A percentile compares a stretch with the other conserved stretches of the same genome.
Conservation (phyloP, 2,113 vertebrate genomes). For the Tupaia chinensis region DNA sequence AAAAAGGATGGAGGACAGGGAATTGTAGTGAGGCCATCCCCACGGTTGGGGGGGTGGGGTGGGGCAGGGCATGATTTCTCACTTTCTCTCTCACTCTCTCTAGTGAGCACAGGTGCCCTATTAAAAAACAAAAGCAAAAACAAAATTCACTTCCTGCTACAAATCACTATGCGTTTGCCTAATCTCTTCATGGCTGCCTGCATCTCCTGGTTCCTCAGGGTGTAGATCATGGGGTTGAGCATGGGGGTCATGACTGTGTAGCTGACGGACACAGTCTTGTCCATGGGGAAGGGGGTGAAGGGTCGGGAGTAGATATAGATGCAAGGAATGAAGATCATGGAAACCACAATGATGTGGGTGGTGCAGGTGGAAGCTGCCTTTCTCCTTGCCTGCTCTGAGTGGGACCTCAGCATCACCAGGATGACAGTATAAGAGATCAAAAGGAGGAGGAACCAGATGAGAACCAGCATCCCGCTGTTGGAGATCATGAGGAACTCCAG, state of each 20-base stretch:
- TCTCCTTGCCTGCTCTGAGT: constrained; percentile 5
- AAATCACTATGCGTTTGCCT: neutral
- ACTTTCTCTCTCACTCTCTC: no score
- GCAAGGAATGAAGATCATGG: constrained; percentile 75
- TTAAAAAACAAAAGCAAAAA: no score
- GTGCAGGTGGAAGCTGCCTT: constrained; percentile 78
- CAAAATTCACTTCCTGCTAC: neutral
- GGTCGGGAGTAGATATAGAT: constrained; percentile 74
- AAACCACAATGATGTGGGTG: constrained; percentile 77
- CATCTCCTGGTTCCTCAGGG: constrained; percentile 78
- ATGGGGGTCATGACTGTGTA: constrained; percentile 76
- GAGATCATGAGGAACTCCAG: constrained; percentile 78
- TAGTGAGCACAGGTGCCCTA: no score
- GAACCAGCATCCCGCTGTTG: constrained; percentile 76
- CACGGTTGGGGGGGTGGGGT: no score
- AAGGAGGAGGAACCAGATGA: constrained; percentile 74
- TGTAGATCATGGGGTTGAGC: constrained; percentile 82
- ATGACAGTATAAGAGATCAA: constrained; percentile 73
- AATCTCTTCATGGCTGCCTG: constrained; percentile 73
- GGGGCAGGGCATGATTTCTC: no score
- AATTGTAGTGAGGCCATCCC: no score
- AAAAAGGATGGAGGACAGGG: no score
- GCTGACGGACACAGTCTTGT: constrained; percentile 78
- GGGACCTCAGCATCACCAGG: constrained; percentile 63
- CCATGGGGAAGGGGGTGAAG: constrained; percentile 63